Conservation (phyloP, 1,140 invertebrate species). For the Drosophila elegans region DNA sequence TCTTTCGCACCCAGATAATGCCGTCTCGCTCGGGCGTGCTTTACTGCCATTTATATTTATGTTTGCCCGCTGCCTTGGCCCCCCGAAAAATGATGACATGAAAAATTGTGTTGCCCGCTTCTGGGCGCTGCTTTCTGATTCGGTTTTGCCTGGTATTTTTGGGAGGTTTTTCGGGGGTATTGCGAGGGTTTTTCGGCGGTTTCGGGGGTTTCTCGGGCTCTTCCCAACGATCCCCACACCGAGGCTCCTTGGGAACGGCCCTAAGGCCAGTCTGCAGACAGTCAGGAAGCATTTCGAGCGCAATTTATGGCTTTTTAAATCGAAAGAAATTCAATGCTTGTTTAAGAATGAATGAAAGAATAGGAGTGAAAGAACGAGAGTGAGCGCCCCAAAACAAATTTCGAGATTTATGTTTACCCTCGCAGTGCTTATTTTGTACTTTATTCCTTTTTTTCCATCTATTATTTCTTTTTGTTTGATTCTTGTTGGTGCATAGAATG, state of each 20-base stretch:
- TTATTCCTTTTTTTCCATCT: not conserved
- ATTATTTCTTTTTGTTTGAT: conserved; percentile 10
- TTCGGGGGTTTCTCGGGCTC: not conserved
- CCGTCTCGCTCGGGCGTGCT: conserved; percentile 31
- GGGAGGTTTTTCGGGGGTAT: not conserved
- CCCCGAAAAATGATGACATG: conserved; percentile 73
- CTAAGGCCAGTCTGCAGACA: conserved; percentile 38
- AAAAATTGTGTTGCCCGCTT: conserved; percentile 78
- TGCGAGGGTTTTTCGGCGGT: not conserved
- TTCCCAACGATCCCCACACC: conserved; percentile 12
- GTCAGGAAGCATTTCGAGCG: conserved; percentile 40
- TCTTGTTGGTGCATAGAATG: conserved; percentile 2
- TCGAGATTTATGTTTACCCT: conserved; percentile 64
- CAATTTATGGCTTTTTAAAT: conserved; percentile 80
- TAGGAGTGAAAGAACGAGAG: conserved; percentile 4
- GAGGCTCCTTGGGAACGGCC: conserved; percentile 1
- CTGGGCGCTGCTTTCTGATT: conserved; percentile 54
- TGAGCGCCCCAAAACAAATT: conserved; percentile 40
- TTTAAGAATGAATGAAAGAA: conserved; percentile 62
- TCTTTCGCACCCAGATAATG: not conserved
- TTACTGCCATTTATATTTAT: conserved; percentile 82
- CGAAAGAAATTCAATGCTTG: conserved; percentile 77
- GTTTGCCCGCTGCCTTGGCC: conserved; percentile 53
- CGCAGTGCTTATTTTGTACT: conserved; percentile 25
- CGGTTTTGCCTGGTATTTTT: conserved; percentile 15